Evolutionary conservation across 2,888 invertebrate genomes (phyloP), one percentile per base, ranked within the genome.

Genomic region (Odontomyia ornata): DNA sequence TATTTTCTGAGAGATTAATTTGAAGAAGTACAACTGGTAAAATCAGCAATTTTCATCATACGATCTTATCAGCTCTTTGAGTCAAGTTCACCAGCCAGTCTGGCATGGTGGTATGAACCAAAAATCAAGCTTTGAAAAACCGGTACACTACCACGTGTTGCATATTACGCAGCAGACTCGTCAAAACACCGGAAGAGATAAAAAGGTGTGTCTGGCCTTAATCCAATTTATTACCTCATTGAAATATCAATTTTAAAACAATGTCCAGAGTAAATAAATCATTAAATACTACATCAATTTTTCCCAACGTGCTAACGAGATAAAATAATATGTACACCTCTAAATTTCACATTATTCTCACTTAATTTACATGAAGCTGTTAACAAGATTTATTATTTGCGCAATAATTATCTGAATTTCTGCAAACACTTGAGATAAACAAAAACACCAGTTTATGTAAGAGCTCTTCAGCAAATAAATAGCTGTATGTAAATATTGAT

Each of bases 21-120:
- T 36, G 36, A 36, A 5, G 3, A 5, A 9, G 9, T 36, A 36
- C 36, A 36, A 5, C 36, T 9, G n/a, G n/a, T n/a, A 28, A 46
- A 43, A 36, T 60, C 69, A 69, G 9, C 43, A 62, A 75, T 23
- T 72, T 75, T 56, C 13, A n/a, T 56, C n/a, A 64, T 25, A 27
- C 27, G 36, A n/a, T 4, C 1, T 73, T 64, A n/a, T 52, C 52
- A 36, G 9, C 9, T 36, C 9, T 36, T 9, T 36, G 36, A 36
- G 36, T 36, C 36, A 36, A 3, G 9, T 52, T 18, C 52, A 52
- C 52, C 52, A 4, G 3, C 15, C 3, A 60, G 60, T 60, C 60
- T 21, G 7, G 60, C 60, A 0, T 18, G 25, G 25, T 25, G 7
- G 52, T 9, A 13, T 43, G 43, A 13, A 18, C 18, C 1, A 18